Base-by-base conservation (phyloP, 2,113 vertebrate genomes). In the Ageneiosus marmoratus region DNA sequence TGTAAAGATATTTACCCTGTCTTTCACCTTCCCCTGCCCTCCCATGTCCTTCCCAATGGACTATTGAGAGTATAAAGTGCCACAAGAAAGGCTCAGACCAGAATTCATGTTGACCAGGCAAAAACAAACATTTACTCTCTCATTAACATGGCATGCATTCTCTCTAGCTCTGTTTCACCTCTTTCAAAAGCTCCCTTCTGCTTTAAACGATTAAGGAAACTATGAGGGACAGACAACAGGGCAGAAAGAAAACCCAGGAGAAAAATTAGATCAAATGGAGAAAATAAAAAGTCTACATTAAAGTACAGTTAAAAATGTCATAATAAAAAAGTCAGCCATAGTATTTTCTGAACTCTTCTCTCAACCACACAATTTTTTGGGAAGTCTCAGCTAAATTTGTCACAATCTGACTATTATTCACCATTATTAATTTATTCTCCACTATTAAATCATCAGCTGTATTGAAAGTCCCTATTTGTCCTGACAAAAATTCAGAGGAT, bases 121-220 rank as follows among this genome's bases (percentile, higher is more conserved):
- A 81, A 91, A 91, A 85, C 87, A 88, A 92, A 93, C 91, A 92
- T 94, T 93, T 90, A 86, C 92, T 48, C 53, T 89, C 84, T 37
- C 90, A 92, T 93, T 93, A 91, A 89, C 79, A 4, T 83, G 84
- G 46, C 70, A 81, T 79, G 3, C 5, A n/a, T 58, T 37, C 67
- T 77, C 83, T 74, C 22, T 56, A 67, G 63, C 51, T 65, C 53
- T 56, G 82, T 75, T 77, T 46, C 48, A 50, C 60, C 58, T 27
- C 46, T 79, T 80, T 74, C 58, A 53, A 10, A 27, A 79, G 60
- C n/a, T 20, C 50, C 29, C 27, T 2, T 27, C 22, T 77, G 46
- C 75, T 22, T 27, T 46, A 80, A 73, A 79, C 51, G 53, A 80
- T 10, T 7, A 20, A 79, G 73, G 62, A 75, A 41, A 24, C 51